A percentile compares a stretch with the other conserved stretches of the same genome.
Evolutionary conservation across 2,113 vertebrate genomes (phyloP).

Genomic region (Solenodon paradoxus): DNA sequence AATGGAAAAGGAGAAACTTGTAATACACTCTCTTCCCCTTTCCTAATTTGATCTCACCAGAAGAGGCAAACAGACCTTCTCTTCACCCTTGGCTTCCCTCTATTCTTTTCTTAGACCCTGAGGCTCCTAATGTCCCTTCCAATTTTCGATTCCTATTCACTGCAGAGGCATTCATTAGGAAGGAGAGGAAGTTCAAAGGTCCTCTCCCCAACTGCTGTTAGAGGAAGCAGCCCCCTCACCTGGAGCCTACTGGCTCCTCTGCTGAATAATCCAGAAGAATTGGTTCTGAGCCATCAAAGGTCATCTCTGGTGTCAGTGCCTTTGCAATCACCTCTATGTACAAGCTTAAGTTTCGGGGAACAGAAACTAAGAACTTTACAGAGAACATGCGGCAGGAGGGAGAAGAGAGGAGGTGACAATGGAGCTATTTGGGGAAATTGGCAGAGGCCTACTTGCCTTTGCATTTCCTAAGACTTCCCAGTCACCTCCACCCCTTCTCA

Average conservation of each 20-base stretch:
- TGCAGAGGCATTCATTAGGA: background rate
- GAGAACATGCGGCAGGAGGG: accelerated
- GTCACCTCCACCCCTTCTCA: background rate
- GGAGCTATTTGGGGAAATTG: background rate
- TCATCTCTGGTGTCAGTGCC: background rate
- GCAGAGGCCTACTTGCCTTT: no score
- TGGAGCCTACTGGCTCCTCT: background rate
- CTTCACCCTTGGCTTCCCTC: background rate
- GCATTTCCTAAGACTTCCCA: background rate
- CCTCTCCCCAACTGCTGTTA: background rate
- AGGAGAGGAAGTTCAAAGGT: background rate
- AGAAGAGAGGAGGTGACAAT: background rate
- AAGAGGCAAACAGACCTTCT: background rate
- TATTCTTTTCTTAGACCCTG: background rate
- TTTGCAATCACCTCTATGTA: background rate
- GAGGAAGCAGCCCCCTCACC: background rate
- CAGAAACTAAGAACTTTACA: background rate
- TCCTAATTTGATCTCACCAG: no score
- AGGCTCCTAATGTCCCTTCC: background rate
- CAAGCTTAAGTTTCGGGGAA: background rate
- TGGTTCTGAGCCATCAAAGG: background rate
- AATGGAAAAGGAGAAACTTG: background rate
- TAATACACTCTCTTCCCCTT: accelerated
- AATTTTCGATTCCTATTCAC: background rate
- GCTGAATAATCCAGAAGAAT: background rate